Percentiles rank a stretch among this genome's conserved stretches.
Conservation (phyloP, 1,140 invertebrate species). For the Drosophila bocqueti region DNA sequence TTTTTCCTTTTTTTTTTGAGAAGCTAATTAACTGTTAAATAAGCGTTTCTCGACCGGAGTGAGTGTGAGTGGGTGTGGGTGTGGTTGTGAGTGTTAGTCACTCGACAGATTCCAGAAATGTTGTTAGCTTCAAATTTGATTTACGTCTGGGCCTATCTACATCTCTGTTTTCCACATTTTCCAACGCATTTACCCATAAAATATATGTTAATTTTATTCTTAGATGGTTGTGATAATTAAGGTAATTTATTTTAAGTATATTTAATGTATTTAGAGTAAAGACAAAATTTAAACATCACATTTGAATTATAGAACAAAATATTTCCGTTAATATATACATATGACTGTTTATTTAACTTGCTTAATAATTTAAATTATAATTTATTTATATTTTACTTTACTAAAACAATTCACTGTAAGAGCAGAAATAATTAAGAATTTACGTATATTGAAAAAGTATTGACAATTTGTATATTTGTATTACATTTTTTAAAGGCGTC, state of each 20-base stretch:
- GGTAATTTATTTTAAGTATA: not conserved
- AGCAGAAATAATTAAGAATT: too few relatives aligned
- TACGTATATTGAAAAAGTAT: not conserved
- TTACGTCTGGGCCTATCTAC: slow-evolving; percentile 12
- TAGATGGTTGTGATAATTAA: not conserved
- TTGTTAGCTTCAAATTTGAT: slow-evolving; percentile 21
- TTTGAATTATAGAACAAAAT: too few relatives aligned
- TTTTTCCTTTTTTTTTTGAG: not conserved
- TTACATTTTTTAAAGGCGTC: not conserved
- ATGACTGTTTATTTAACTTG: too few relatives aligned
- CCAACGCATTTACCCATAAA: not conserved
- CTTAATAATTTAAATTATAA: too few relatives aligned
- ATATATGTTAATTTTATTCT: not conserved
- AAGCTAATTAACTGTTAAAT: slow-evolving; percentile 47
- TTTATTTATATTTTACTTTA: too few relatives aligned
- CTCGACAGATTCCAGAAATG: slow-evolving; percentile 13
- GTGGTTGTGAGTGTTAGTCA: slow-evolving; percentile 24
- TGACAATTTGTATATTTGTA: not conserved
- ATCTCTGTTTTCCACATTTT: slow-evolving; percentile 7
- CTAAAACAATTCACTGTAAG: too few relatives aligned
- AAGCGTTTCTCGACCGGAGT: slow-evolving; percentile 10
- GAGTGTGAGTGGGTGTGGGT: slow-evolving; percentile 13
- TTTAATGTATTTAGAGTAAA: not conserved
- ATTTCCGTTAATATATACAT: too few relatives aligned
- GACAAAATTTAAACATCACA: too few relatives aligned